These are phyloP conservation scores for Zeus faber DNA, from an alignment of 2,113 vertebrate species.

Conservation along the genomic window DNA sequence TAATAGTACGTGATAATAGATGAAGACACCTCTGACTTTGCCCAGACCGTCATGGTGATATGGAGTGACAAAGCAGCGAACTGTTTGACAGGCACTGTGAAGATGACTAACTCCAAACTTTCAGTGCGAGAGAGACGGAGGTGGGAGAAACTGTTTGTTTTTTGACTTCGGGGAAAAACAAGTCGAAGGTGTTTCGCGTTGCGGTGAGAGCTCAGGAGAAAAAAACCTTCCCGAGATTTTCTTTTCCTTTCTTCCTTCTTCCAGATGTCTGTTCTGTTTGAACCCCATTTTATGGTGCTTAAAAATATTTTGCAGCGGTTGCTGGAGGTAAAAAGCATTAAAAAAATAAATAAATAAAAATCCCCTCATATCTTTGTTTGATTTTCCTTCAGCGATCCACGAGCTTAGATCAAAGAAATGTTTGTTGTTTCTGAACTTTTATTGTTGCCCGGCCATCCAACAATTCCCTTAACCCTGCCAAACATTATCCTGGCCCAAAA, in stretches of 20 bases:
- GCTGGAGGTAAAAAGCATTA: too few species aligned
- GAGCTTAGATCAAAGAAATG: too few species aligned
- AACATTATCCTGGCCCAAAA: too few species aligned
- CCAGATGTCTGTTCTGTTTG: not conserved
- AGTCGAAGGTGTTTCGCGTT: conserved; percentile 13
- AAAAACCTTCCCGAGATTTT: too few species aligned
- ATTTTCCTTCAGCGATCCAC: too few species aligned
- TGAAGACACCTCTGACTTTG: conserved; percentile 41
- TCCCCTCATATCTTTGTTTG: too few species aligned
- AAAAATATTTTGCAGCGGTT: too few species aligned
- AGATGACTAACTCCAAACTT: conserved; percentile 69
- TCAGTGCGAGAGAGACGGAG: conserved; percentile 49
- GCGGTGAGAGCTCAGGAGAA: not conserved
- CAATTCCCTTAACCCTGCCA: too few species aligned
- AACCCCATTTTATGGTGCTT: not conserved
- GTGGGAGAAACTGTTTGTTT: conserved; percentile 42
- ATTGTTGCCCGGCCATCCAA: too few species aligned
- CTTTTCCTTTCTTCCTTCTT: not conserved
- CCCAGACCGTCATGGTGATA: conserved; percentile 37
- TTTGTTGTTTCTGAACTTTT: too few species aligned
- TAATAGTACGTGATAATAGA: conserved; percentile 28
- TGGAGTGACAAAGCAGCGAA: conserved; percentile 60
- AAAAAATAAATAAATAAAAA: too few species aligned
- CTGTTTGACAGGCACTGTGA: conserved; percentile 65
- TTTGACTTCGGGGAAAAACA: conserved; percentile 43